Evolutionary conservation across 2,113 vertebrate genomes (phyloP).

Genomic region (Antechinus flavipes): DNA sequence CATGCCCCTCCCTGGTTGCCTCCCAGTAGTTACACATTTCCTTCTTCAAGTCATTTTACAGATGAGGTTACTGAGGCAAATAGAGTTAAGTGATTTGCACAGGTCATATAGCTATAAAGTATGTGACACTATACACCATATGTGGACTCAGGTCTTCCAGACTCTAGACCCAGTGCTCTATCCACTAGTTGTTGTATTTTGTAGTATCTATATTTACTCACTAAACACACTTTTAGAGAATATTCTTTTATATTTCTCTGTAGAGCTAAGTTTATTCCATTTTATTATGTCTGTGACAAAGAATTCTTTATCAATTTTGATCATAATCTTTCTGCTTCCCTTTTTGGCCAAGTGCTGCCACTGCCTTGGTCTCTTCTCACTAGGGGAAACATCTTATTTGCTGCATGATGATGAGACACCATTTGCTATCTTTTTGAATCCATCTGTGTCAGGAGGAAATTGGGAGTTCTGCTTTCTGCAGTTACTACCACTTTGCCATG

Average conservation of each 20-base stretch:
- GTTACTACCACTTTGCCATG: conserved; percentile 4
- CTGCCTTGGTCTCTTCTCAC: conserved; percentile 36
- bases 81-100: not conserved
- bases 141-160: not conserved
- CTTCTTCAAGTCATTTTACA: not conserved
- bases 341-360: conserved; percentile 13
- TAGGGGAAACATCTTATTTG: conserved; percentile 43
- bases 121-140: not conserved
- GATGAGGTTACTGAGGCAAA: not conserved
- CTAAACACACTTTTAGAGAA: conserved; percentile 54
- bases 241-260: not conserved
- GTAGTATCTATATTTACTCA: conserved; percentile 68
- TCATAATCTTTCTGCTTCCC: conserved; percentile 37
- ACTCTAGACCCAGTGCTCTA: not conserved
- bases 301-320: not conserved
- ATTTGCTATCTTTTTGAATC: not conserved
- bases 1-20: too few relatives aligned
- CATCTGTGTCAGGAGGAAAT: not conserved
- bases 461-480: not conserved
- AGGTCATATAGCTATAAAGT: not conserved
- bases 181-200: conserved; percentile 74
- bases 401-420: conserved; percentile 30
- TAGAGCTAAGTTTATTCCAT: not conserved
- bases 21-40: not conserved
- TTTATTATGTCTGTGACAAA: not conserved